phyloP scores from a whole-genome alignment of 2,888 invertebrate genomes.

The Scaptomyza polygonia region DNA sequence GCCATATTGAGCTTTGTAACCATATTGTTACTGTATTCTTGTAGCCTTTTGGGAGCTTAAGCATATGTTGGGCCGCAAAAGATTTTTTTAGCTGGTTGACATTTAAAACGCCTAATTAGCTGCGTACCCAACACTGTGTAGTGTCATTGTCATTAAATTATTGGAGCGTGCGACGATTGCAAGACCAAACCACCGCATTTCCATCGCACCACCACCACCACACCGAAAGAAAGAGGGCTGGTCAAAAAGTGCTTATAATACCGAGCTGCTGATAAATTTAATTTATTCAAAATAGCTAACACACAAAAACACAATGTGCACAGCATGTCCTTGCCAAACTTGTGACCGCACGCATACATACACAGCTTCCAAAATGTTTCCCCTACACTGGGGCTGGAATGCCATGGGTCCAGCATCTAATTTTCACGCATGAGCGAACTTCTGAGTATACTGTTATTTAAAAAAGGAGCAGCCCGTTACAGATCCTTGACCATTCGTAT shows the following conservation, averaged over 20 bases:
- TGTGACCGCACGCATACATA: constrained; percentile 40
- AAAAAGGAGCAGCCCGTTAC: constrained; percentile 55
- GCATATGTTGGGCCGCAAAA: constrained; percentile 49
- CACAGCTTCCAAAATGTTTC: constrained; percentile 27
- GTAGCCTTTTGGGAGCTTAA: constrained; percentile 20
- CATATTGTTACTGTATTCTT: constrained; percentile 45
- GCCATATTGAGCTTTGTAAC: constrained; percentile 53
- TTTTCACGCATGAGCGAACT: constrained; percentile 66
- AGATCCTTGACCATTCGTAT: constrained; percentile 63
- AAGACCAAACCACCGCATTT: constrained; percentile 13
- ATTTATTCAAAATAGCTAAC: constrained; percentile 71
- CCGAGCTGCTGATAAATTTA: constrained; percentile 63
- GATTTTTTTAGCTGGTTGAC: constrained; percentile 52
- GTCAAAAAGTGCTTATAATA: constrained; percentile 54
- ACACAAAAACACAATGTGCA: constrained; percentile 38
- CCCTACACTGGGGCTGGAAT: background rate
- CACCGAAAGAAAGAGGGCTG: constrained; percentile 19
- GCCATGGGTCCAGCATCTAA: constrained; percentile 31
- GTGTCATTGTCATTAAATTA: constrained; percentile 65
- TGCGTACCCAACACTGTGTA: constrained; percentile 28
- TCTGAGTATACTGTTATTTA: constrained; percentile 65
- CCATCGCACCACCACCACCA: constrained; percentile 12
- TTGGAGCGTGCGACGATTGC: constrained; percentile 55
- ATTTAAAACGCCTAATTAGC: constrained; percentile 78
- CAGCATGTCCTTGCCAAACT: constrained; percentile 57